Conservation (phyloP, 2,113 vertebrate species). For the Oreochromis tanganicae region DNA sequence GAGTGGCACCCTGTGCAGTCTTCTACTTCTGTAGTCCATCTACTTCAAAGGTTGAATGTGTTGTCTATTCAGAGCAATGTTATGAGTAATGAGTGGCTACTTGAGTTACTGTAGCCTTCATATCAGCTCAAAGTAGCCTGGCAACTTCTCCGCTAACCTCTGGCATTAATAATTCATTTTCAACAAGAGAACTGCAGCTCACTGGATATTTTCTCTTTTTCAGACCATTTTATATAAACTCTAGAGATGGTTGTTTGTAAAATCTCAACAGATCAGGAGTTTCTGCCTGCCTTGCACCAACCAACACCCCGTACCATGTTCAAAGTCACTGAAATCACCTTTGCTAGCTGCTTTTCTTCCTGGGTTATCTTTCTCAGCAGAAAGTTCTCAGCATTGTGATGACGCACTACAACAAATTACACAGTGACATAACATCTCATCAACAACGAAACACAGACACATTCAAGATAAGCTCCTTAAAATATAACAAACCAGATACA, state of each 20-base stretch:
- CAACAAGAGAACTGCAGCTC: neutral
- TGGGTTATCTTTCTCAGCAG: neutral
- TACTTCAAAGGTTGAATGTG: neutral
- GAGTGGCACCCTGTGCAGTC: neutral
- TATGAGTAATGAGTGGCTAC: neutral
- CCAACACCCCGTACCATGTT: neutral
- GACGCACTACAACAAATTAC: neutral
- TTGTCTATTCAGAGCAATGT: neutral
- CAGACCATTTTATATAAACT: neutral
- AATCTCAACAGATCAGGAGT: neutral
- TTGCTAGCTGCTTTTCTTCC: neutral
- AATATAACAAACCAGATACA: neutral
- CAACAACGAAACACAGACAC: neutral
- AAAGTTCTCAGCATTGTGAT: neutral
- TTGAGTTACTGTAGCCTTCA: neutral
- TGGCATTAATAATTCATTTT: neutral
- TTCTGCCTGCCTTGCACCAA: neutral
- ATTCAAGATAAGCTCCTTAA: neutral
- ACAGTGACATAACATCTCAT: neutral
- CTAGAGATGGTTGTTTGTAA: neutral
- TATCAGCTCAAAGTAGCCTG: neutral
- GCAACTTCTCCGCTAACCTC: neutral
- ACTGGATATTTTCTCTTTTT: neutral
- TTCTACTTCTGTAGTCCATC: neutral
- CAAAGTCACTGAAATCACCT: neutral